Conservation (phyloP, 1,140 invertebrate species). For the Philopotamus ludificatus region DNA sequence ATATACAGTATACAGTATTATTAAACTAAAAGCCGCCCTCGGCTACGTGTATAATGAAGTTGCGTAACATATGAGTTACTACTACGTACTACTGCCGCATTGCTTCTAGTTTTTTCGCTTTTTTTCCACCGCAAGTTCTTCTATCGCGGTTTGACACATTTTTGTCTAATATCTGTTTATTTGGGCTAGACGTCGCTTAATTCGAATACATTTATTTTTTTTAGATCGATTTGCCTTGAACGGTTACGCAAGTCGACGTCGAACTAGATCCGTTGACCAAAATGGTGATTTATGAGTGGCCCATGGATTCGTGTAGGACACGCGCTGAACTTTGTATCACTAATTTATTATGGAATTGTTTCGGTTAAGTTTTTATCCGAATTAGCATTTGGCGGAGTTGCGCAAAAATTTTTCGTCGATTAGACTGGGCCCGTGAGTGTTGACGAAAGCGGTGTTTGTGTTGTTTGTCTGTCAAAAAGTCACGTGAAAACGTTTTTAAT, state of each 20-base stretch:
- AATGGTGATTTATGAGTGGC: conserved; percentile 3
- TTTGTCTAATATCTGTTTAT: conserved; percentile 18
- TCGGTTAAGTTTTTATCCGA: no score
- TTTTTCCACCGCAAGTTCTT: background rate
- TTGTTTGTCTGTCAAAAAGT: no score
- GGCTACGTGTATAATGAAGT: conserved; percentile 30
- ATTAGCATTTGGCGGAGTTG: no score
- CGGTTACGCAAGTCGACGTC: conserved; percentile 1
- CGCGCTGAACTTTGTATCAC: no score
- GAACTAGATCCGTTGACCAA: background rate
- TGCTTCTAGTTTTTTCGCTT: conserved; percentile 18
- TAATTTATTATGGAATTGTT: no score
- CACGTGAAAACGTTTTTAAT: no score
- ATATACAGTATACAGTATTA: no score
- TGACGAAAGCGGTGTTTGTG: no score
- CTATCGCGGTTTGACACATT: conserved; percentile 15
- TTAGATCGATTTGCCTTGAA: conserved; percentile 5
- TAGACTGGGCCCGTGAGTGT: no score
- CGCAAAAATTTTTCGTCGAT: no score
- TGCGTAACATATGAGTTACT: conserved; percentile 7
- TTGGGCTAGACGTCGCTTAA: conserved; percentile 20
- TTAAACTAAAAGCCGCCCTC: conserved; percentile 26
- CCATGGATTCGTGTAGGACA: no score
- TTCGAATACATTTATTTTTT: background rate
- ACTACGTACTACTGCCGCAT: conserved; percentile 22